Evolutionary conservation across 2,888 invertebrate genomes (phyloP).

Genomic region (Stenodera caucasica): DNA sequence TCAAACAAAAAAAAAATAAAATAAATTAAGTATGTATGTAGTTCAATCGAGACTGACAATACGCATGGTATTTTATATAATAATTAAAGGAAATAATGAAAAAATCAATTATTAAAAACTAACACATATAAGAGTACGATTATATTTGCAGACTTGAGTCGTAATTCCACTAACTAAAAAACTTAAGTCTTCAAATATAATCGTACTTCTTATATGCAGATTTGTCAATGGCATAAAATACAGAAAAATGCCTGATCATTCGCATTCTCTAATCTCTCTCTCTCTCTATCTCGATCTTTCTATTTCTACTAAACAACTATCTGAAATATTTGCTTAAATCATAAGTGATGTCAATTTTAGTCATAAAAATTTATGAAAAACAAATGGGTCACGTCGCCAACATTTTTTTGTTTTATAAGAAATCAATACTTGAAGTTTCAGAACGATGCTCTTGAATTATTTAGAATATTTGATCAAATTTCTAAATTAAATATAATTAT

Average conservation of each 20-base stretch:
- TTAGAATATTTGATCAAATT: too few relatives aligned
- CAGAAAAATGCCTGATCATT: too few relatives aligned
- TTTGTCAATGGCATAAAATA: too few relatives aligned
- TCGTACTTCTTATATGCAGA: too few relatives aligned
- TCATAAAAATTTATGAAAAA: not conserved
- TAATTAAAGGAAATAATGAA: conserved; percentile 11
- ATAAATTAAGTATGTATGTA: conserved; percentile 19
- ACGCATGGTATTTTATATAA: conserved; percentile 38
- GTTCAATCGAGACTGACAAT: conserved; percentile 46
- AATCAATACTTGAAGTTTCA: not conserved
- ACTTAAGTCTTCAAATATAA: too few relatives aligned
- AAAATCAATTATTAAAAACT: not conserved
- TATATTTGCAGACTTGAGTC: too few relatives aligned
- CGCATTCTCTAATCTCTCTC: not conserved
- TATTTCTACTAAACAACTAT: not conserved
- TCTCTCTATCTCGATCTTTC: not conserved
- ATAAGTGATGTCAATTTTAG: conserved; percentile 4
- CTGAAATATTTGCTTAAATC: not conserved
- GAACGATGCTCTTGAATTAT: not conserved
- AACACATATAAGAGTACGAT: too few relatives aligned
- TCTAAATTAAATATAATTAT: too few relatives aligned
- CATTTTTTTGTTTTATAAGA: not conserved
- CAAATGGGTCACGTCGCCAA: not conserved
- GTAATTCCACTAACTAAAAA: too few relatives aligned
- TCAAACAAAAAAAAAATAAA: not conserved